phyloP scores from a whole-genome alignment of 2,113 vertebrate species.

The Oxygymnocypris stewartii region DNA sequence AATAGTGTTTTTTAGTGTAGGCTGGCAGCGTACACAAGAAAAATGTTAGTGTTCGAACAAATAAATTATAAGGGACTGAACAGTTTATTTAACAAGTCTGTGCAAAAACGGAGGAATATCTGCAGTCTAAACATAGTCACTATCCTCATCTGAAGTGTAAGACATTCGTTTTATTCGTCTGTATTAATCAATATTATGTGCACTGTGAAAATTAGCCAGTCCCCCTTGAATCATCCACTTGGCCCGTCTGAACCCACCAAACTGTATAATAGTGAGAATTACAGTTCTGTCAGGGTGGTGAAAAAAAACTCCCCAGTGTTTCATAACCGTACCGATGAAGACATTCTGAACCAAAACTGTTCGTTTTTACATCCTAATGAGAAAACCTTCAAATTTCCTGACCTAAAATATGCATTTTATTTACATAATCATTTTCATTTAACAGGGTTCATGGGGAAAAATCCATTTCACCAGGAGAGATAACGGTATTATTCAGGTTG shows the following conservation, averaged over 20 bases:
- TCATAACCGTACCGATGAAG: constrained; percentile 13
- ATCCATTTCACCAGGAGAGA: constrained; percentile 52
- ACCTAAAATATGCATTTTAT: constrained; percentile 52
- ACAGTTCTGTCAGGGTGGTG: constrained; percentile 27
- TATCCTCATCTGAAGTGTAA: constrained; percentile 23
- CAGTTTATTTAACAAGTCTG: background rate
- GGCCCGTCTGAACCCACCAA: constrained; percentile 48
- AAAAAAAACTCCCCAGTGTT: constrained; percentile 19
- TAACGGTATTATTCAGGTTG: constrained; percentile 56
- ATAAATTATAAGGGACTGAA: too few relatives aligned
- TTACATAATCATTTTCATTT: constrained; percentile 56
- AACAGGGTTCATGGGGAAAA: constrained; percentile 42
- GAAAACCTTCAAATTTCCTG: constrained; percentile 44
- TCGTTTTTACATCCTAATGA: constrained; percentile 48
- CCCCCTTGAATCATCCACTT: constrained; percentile 33
- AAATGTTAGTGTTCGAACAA: background rate
- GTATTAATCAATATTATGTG: constrained; percentile 51
- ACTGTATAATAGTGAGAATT: constrained; percentile 30
- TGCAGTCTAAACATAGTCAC: background rate
- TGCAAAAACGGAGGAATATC: background rate
- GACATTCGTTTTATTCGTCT: constrained; percentile 45
- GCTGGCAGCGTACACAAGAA: background rate
- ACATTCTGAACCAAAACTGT: constrained; percentile 40
- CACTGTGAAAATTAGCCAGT: constrained; percentile 36
- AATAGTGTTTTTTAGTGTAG: background rate